Evolutionary conservation across 2,113 vertebrate genomes (phyloP).

Genomic region (Chrysemys picta): DNA sequence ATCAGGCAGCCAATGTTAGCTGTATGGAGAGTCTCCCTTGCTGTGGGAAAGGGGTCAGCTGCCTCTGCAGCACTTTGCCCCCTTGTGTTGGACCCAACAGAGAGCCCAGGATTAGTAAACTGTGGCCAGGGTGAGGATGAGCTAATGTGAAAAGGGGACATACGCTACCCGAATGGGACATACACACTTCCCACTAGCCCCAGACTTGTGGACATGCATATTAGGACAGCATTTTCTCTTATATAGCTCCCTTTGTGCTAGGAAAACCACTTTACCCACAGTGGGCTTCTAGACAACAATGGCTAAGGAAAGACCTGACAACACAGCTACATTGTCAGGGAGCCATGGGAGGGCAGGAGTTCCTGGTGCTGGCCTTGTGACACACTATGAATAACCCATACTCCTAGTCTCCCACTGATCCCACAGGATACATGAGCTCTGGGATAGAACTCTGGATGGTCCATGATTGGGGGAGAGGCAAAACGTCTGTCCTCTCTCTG

Average conservation of each 20-base stretch:
- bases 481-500: no score
- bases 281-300: not conserved
- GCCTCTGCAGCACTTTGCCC: not conserved
- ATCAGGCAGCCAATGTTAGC: no score
- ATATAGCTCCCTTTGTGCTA: not conserved
- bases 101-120: not conserved
- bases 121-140: not conserved
- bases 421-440: no score
- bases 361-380: no score
- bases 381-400: no score
- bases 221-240: not conserved
- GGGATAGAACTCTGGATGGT: no score
- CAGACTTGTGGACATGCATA: not conserved
- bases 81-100: not conserved
- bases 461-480: no score
- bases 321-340: not conserved
- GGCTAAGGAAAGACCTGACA: not conserved
- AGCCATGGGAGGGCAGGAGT: no score
- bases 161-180: not conserved
- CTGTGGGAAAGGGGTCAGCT: no score
- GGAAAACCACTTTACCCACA: not conserved
- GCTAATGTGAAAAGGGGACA: not conserved
- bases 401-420: no score
- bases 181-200: no score
- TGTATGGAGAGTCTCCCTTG: no score